Conservation (phyloP, 1,140 invertebrate genomes). For the Drosophila hydei region DNA sequence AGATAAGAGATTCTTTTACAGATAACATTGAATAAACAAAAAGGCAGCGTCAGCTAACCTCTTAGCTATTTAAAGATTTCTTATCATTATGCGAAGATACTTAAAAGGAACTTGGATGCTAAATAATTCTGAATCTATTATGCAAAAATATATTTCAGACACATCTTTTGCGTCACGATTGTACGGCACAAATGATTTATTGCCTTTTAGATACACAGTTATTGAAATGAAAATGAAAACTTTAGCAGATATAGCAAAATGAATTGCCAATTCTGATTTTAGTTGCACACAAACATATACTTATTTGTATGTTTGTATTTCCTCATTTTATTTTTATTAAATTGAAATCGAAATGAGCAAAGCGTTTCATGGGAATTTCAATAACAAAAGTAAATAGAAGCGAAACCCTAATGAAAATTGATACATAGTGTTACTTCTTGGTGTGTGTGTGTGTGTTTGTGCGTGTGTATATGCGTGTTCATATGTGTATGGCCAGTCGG, state of each 20-base stretch:
- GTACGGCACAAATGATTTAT: conserved; percentile 24
- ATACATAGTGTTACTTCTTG: conserved; percentile 37
- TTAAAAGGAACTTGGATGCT: background rate
- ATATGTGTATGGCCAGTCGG: background rate
- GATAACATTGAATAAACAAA: background rate
- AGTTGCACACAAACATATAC: background rate
- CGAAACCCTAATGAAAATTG: conserved; percentile 58
- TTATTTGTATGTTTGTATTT: conserved; percentile 6
- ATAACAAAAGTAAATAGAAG: conserved; percentile 57
- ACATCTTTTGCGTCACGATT: conserved; percentile 22
- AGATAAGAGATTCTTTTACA: conserved; percentile 6
- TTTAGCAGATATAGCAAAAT: conserved; percentile 17
- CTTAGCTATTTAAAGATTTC: background rate
- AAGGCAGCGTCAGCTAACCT: background rate
- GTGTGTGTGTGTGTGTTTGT: conserved; percentile 18
- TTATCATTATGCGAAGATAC: conserved; percentile 1
- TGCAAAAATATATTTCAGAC: background rate
- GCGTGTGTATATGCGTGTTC: background rate
- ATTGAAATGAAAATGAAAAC: conserved; percentile 25
- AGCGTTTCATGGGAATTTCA: conserved; percentile 36
- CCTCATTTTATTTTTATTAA: conserved; percentile 18
- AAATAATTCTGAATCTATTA: conserved; percentile 6
- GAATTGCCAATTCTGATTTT: conserved; percentile 21
- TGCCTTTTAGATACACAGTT: conserved; percentile 18
- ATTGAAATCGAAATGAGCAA: conserved; percentile 46